Conservation (phyloP, 2,888 invertebrate species). For the Oxytorus armatus region DNA sequence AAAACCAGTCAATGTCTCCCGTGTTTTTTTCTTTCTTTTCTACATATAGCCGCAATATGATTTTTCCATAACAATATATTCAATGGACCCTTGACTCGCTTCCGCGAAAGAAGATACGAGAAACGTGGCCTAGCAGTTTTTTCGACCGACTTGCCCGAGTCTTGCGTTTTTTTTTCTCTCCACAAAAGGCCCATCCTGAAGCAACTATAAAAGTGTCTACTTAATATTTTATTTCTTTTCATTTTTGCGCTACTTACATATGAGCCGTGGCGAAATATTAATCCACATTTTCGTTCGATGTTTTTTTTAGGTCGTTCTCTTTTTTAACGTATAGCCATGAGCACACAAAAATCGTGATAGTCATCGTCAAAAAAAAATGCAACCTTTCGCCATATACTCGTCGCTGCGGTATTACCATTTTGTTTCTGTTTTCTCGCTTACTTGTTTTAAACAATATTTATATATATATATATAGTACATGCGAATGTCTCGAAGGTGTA, state of each 20-base stretch:
- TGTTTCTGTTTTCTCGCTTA: neutral
- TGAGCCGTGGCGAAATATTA: conserved; percentile 56
- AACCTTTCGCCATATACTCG: conserved; percentile 13
- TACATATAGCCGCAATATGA: conserved; percentile 1
- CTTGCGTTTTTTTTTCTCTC: too few species aligned
- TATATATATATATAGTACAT: too few species aligned
- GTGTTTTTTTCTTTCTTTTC: conserved; percentile 35
- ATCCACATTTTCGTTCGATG: conserved; percentile 49
- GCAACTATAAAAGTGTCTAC: conserved; percentile 57
- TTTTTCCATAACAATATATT: conserved; percentile 8
- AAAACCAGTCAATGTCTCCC: conserved; percentile 57
- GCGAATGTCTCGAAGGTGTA: conserved; percentile 2
- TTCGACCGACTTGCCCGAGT: conserved; percentile 43
- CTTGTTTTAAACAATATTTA: too few species aligned
- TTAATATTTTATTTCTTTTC: conserved; percentile 46
- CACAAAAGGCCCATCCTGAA: conserved; percentile 47
- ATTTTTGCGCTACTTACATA: conserved; percentile 57
- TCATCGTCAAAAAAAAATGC: conserved; percentile 55
- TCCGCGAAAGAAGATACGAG: conserved; percentile 71
- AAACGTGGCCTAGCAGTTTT: conserved; percentile 44
- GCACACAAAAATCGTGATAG: conserved; percentile 61
- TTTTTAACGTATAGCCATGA: conserved; percentile 54
- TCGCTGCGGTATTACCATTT: conserved; percentile 19
- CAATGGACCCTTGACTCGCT: conserved; percentile 48
- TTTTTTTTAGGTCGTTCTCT: conserved; percentile 34